Percentiles rank a stretch among this genome's conserved stretches.
Conservation (phyloP, 2,113 vertebrate genomes). For the Crotalus viridis region DNA sequence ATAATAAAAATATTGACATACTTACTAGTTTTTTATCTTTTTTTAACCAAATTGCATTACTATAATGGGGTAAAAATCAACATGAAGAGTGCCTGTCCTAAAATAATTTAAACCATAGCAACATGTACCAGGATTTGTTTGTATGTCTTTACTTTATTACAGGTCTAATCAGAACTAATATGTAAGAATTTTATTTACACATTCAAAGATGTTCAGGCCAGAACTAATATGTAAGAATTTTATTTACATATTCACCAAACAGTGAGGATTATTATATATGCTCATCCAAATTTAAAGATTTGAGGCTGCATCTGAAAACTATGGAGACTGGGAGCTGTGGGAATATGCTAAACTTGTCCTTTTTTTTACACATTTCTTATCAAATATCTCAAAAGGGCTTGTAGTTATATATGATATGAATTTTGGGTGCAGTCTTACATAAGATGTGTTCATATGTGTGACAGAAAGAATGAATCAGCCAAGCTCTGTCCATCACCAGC, state of each 20-base stretch:
- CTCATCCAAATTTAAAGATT: not conserved
- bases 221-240: not conserved
- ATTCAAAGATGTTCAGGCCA: not conserved
- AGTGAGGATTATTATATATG: not conserved
- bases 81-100: not conserved
- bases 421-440: not conserved
- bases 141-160: not conserved
- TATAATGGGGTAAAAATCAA: not conserved
- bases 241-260: not conserved
- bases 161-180: not conserved
- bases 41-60: not conserved
- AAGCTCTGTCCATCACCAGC: not conserved
- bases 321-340: not conserved
- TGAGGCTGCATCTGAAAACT: too few relatives aligned
- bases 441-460: not conserved
- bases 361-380: not conserved
- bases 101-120: not conserved
- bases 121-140: not conserved
- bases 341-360: not conserved
- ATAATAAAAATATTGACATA: not conserved
- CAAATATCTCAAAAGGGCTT: not conserved
- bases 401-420: not conserved
- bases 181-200: not conserved
- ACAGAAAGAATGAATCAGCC: not conserved
- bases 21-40: not conserved